A percentile compares a stretch with the other conserved stretches of the same genome.
Conservation (phyloP, 2,113 vertebrate genomes). For the Mystacornis crossleyi region DNA sequence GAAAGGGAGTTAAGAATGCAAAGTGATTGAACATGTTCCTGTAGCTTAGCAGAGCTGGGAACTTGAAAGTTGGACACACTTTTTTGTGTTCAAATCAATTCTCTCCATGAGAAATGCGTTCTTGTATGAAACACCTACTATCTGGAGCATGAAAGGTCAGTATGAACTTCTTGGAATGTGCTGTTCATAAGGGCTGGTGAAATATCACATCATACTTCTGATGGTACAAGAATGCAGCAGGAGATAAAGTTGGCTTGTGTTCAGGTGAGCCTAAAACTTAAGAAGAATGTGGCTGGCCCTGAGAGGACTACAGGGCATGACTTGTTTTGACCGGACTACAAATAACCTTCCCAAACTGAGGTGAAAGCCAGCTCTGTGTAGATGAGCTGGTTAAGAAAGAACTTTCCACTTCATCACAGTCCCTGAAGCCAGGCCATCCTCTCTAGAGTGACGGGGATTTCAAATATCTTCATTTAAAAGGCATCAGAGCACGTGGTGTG, state of each 20-base stretch:
- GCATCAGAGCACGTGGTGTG: not conserved
- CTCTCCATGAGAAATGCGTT: not conserved
- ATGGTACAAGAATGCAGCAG: not conserved
- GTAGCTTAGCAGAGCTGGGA: not conserved
- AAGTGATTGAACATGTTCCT: not conserved
- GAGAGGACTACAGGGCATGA: not conserved
- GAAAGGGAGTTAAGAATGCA: not conserved
- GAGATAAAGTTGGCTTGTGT: constrained; percentile 5
- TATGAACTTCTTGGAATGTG: not conserved
- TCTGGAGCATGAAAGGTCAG: not conserved
- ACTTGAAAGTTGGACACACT: not conserved
- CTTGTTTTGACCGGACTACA: not conserved
- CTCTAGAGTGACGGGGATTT: not conserved
- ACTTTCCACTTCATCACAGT: not conserved
- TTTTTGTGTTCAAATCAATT: not conserved
- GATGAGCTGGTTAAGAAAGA: not conserved
- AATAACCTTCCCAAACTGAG: not conserved
- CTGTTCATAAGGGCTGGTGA: not conserved
- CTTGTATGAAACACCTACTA: not conserved
- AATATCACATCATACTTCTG: not conserved
- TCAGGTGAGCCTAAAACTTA: not conserved
- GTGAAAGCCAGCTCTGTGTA: not conserved
- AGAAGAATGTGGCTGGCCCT: not conserved
- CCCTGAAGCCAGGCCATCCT: not conserved
- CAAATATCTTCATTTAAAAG: not conserved